Evolutionary conservation across 2,888 invertebrate genomes (phyloP), one percentile per base, ranked within the genome.

Genomic region (Lasioglossum oenotherae): DNA sequence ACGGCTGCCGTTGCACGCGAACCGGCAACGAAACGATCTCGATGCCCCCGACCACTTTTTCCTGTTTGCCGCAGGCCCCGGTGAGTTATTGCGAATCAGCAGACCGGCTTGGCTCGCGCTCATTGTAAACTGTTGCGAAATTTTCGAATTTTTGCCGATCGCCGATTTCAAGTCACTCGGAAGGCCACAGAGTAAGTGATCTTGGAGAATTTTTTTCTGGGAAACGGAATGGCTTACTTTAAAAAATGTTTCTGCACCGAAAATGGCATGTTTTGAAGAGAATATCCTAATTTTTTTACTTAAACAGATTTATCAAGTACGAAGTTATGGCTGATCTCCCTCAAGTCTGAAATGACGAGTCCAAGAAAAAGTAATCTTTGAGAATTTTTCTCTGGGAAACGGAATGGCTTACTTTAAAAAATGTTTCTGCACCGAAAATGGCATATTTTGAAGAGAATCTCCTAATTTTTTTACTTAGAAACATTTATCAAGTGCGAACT

Each of bases 1-100:
- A 88, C 86, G 82, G 82, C 77, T 83, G 82, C 80, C 69, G 80
- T 81, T 78, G 87, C 90, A 87, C 83, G 87, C 87, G 82, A 87
- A 77, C 79, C 72, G 41, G 49, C 81, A 53, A 71, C 57, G 75
- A 75, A 78, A 73, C 57, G 75, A 81, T 76, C 78, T 57, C 77
- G 64, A 67, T 80, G 83, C 49, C 75, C 35, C 41, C 71, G 35
- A 31, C 41, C 38, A 74, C 69, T 67, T 73, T 49, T 64, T 81
- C 71, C 76, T 82, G 78, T 72, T 81, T 57, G 46, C 12, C 31
- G 35, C n/a, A 31, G n/a, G 35, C 23, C 5, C 19, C n/a, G 41
- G 31, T 46, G n/a, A 35, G 46, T 35, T 35, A 44, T 77, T 57
- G 53, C 78, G 72, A 35, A 35, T 35, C 35, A 35, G 67, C 67